These are phyloP conservation scores for Zaprionus tsacasi DNA, from an alignment of 1,140 invertebrate genomes.

Conservation along the genomic window DNA sequence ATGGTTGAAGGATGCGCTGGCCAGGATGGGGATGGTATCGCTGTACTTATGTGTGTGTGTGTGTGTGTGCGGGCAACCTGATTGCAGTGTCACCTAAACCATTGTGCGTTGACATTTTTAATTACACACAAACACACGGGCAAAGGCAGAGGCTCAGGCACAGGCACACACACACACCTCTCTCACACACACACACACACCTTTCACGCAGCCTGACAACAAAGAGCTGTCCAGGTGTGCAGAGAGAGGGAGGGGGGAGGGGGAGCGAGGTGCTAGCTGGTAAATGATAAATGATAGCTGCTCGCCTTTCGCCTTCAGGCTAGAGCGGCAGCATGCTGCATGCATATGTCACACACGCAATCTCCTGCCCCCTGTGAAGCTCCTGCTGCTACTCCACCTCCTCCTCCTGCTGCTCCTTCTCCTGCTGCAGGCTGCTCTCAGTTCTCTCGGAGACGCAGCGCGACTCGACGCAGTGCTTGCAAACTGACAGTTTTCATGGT, in stretches of 20 bases:
- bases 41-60: constrained; percentile 13
- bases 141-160: not conserved
- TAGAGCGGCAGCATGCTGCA: constrained; percentile 21
- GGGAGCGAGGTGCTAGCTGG: constrained; percentile 20
- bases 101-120: constrained; percentile 79
- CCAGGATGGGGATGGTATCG: not conserved
- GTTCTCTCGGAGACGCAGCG: not conserved
- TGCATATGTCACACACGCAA: constrained; percentile 43
- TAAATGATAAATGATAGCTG: constrained; percentile 75
- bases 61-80: constrained; percentile 40
- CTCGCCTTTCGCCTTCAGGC: constrained; percentile 19
- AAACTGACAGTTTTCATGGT: constrained; percentile 6
- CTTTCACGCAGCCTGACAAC: constrained; percentile 36
- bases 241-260: too few relatives aligned
- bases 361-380: not conserved
- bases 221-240: not conserved
- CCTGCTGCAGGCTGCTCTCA: not conserved
- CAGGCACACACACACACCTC: constrained; percentile 58
- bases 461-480: not conserved
- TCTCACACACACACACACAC: constrained; percentile 59
- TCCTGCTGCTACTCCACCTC: too few relatives aligned
- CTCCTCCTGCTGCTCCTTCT: too few relatives aligned
- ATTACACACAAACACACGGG: constrained; percentile 63
- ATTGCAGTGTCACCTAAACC: constrained; percentile 71
- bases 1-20: too few relatives aligned